A percentile compares a stretch with the other conserved stretches of the same genome.
phyloP scores from a whole-genome alignment of 2,797 vertebrate species.

The Hoplostethus atlanticus region DNA sequence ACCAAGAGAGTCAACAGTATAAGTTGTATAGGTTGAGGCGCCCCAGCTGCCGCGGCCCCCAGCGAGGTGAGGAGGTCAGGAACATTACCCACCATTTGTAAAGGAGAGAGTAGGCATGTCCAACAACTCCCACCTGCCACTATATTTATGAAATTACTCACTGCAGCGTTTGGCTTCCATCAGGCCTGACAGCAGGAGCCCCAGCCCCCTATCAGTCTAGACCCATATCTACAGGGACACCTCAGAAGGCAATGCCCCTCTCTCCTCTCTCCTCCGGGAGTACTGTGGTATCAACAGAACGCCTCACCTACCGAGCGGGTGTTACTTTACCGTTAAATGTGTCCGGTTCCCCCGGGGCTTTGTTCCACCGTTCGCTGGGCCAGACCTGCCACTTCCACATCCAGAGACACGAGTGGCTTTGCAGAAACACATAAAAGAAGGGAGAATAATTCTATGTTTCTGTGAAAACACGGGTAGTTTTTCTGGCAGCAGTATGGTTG shows the following conservation, averaged over 20 bases:
- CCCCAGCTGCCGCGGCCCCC: slow-evolving; percentile 75
- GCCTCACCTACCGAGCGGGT: slow-evolving; percentile 17
- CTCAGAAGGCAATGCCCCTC: slow-evolving; percentile 20
- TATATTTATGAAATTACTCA: slow-evolving; percentile 79
- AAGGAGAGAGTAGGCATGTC: slow-evolving; percentile 78
- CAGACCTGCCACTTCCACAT: background rate
- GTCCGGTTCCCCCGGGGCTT: background rate
- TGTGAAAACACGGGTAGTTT: slow-evolving; percentile 19
- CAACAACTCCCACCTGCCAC: slow-evolving; percentile 82
- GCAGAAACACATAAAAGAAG: slow-evolving; percentile 6
- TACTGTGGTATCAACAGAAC: slow-evolving; percentile 43
- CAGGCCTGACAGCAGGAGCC: slow-evolving; percentile 69
- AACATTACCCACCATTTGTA: slow-evolving; percentile 82
- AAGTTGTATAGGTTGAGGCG: slow-evolving; percentile 67
- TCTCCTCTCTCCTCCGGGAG: slow-evolving; percentile 20
- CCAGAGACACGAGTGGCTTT: background rate
- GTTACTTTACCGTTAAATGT: background rate
- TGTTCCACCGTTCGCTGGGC: background rate
- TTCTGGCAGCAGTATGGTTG: slow-evolving; percentile 6
- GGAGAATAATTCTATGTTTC: background rate
- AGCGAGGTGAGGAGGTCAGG: slow-evolving; percentile 77
- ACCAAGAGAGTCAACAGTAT: slow-evolving; percentile 58
- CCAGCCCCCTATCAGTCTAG: slow-evolving; percentile 41
- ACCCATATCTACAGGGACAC: slow-evolving; percentile 54
- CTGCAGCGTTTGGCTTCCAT: slow-evolving; percentile 73